Conservation (phyloP, 2,888 invertebrate species). For the Leucophora obtusa region DNA sequence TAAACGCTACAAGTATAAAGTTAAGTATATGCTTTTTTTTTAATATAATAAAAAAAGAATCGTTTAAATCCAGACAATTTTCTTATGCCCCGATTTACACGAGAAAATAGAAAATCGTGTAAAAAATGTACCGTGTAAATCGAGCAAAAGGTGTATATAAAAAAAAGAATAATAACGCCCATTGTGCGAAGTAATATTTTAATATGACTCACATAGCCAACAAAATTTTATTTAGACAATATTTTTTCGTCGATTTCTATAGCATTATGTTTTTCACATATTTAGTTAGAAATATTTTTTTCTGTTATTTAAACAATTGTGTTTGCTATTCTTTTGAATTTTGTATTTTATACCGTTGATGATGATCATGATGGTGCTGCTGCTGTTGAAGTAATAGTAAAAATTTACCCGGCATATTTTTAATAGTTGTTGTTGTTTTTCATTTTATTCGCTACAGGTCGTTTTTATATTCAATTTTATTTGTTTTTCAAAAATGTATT, state of each 20-base stretch:
- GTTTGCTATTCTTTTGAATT: slow-evolving; percentile 15
- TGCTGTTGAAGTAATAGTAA: slow-evolving; percentile 16
- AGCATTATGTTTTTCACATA: slow-evolving; percentile 11
- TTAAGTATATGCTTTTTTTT: too few species aligned
- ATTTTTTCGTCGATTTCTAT: slow-evolving; percentile 21
- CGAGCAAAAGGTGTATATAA: too few species aligned
- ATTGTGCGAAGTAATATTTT: not conserved
- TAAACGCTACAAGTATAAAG: too few species aligned
- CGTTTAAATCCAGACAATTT: too few species aligned
- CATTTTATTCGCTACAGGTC: slow-evolving; percentile 38
- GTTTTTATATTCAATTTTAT: slow-evolving; percentile 25
- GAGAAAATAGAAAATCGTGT: too few species aligned
- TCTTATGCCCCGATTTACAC: too few species aligned
- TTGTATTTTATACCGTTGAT: not conserved
- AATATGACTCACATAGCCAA: slow-evolving; percentile 3
- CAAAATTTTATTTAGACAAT: slow-evolving; percentile 35
- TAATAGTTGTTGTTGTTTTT: slow-evolving; percentile 19
- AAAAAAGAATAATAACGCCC: too few species aligned
- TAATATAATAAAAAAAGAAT: too few species aligned
- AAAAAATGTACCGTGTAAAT: too few species aligned
- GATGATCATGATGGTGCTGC: not conserved
- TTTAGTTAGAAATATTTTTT: too few species aligned
- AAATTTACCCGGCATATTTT: slow-evolving; percentile 43
- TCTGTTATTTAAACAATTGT: slow-evolving; percentile 49
- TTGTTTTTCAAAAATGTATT: slow-evolving; percentile 41